Percentiles rank a stretch among this genome's conserved stretches.
Evolutionary conservation across 2,888 invertebrate genomes (phyloP).

Genomic region (Gisinianus flammeolus): DNA sequence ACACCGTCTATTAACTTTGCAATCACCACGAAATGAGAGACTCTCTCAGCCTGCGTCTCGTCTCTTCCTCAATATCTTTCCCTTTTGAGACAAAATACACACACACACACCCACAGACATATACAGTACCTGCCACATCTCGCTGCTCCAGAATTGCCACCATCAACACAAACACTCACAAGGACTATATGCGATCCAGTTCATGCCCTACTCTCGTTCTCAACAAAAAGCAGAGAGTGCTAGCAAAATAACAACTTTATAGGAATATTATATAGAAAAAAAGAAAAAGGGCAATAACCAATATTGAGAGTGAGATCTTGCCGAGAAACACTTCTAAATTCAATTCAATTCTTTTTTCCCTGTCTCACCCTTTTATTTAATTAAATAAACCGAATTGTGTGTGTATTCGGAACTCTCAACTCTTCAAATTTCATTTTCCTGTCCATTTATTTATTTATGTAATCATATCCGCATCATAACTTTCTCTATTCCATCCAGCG

Average conservation of each 20-base stretch:
- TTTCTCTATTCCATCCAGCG: too few relatives aligned
- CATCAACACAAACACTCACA: background rate
- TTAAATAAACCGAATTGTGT: too few relatives aligned
- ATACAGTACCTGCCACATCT: background rate
- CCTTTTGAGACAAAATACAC: background rate
- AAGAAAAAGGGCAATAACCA: background rate
- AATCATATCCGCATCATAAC: too few relatives aligned
- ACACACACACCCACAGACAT: background rate
- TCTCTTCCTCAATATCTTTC: constrained; percentile 13
- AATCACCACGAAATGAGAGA: constrained; percentile 36
- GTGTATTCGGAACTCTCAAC: too few relatives aligned
- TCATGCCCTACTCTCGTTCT: background rate
- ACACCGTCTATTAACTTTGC: constrained; percentile 40
- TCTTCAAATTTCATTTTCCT: too few relatives aligned
- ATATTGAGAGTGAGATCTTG: background rate
- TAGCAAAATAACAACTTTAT: background rate
- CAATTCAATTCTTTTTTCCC: background rate
- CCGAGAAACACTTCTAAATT: background rate
- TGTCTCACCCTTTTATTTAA: background rate
- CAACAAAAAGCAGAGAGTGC: background rate
- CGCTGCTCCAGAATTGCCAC: background rate
- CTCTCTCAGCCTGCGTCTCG: constrained; percentile 27
- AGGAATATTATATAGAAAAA: background rate
- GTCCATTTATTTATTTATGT: background rate
- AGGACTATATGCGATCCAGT: too few relatives aligned